Percentiles rank a stretch among this genome's conserved stretches.
These are phyloP conservation scores for Wasmannia auropunctata DNA, from an alignment of 1,140 invertebrate species.

Conservation along the genomic window DNA sequence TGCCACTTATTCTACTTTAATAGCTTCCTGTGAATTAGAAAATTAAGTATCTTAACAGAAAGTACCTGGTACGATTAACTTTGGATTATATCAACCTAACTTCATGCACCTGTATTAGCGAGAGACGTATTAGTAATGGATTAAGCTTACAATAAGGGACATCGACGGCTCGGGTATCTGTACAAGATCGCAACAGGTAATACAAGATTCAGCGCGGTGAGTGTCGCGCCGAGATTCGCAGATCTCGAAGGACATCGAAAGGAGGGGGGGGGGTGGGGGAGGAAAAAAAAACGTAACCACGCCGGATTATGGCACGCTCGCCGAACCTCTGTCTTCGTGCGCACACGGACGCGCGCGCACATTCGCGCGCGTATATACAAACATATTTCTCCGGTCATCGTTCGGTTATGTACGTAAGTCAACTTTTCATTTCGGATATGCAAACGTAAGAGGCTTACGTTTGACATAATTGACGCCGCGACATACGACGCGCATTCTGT, in stretches of 20 bases:
- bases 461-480: constrained; percentile 49
- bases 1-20: neutral
- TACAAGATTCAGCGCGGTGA: constrained; percentile 60
- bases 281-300: constrained; percentile 17
- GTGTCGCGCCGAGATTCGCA: constrained; percentile 58
- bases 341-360: neutral
- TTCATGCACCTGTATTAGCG: neutral
- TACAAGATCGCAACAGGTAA: constrained; percentile 62
- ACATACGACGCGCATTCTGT: constrained; percentile 18
- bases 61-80: neutral
- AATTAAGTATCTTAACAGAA: neutral
- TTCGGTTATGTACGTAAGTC: constrained; percentile 16
- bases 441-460: constrained; percentile 45
- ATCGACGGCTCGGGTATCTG: constrained; percentile 27
- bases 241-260: constrained; percentile 52
- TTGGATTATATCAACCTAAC: neutral
- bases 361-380: neutral
- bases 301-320: constrained; percentile 37
- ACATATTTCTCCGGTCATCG: neutral
- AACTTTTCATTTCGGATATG: constrained; percentile 40
- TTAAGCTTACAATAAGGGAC: constrained; percentile 39
- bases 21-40: neutral
- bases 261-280: neutral
- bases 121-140: constrained; percentile 5
- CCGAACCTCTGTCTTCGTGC: neutral